Evolutionary conservation across 2,888 invertebrate species (phyloP).

Genomic region (Crematogaster levior): DNA sequence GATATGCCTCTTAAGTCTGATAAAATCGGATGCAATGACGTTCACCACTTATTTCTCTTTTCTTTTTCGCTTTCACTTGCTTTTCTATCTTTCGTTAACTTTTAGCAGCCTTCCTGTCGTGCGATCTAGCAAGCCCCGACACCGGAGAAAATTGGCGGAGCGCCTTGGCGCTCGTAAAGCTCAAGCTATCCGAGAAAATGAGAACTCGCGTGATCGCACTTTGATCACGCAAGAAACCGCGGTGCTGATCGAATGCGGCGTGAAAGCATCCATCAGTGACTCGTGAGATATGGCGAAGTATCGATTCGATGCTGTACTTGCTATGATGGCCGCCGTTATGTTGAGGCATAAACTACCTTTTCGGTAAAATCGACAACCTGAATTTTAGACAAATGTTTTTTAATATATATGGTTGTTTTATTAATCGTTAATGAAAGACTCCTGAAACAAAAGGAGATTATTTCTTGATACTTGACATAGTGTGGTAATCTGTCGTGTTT

Average conservation of each 20-base stretch:
- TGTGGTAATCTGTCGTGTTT: not conserved
- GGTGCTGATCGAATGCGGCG: constrained; percentile 39
- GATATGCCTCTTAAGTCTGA: constrained; percentile 37
- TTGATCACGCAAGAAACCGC: constrained; percentile 60
- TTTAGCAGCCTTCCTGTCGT: constrained; percentile 6
- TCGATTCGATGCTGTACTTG: constrained; percentile 40
- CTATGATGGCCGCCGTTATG: constrained; percentile 20
- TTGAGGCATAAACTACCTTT: constrained; percentile 15
- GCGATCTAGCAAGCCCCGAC: not conserved
- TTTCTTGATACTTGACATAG: not conserved
- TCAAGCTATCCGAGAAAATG: constrained; percentile 46
- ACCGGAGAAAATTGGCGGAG: constrained; percentile 52
- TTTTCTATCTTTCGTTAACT: constrained; percentile 26
- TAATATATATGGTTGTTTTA: not conserved
- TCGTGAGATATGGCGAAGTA: constrained; percentile 41
- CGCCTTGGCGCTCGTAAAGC: constrained; percentile 52
- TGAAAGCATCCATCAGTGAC: constrained; percentile 49
- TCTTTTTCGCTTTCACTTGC: not conserved
- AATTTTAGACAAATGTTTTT: not conserved
- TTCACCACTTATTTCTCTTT: constrained; percentile 21
- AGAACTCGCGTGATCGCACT: constrained; percentile 61
- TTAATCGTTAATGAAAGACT: not conserved
- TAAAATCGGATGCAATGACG: constrained; percentile 52
- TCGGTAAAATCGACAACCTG: not conserved
- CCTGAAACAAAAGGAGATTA: not conserved